Conservation (phyloP, 2,888 invertebrate genomes). For the Carcina quercana region DNA sequence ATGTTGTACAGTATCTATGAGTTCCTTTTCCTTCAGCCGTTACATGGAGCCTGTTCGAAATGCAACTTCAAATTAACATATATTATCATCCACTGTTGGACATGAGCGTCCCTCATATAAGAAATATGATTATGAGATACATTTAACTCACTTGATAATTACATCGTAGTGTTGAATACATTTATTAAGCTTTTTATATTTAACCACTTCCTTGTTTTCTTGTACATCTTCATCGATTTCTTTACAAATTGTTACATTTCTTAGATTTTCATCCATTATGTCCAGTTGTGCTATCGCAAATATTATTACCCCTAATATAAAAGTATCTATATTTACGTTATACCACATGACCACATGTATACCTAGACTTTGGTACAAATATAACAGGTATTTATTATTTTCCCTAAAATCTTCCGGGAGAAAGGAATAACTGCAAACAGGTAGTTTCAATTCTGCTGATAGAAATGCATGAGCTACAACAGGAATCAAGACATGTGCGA, state of each 20-base stretch:
- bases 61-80: too few relatives aligned
- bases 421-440: conserved; percentile 39
- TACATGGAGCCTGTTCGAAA: too few relatives aligned
- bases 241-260: conserved; percentile 27
- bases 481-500: conserved; percentile 26
- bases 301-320: conserved; percentile 40
- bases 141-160: conserved; percentile 35
- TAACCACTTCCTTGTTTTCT: too few relatives aligned
- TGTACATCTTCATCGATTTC: background rate
- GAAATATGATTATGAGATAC: too few relatives aligned
- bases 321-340: conserved; percentile 40
- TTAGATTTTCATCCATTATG: conserved; percentile 37
- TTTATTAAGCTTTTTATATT: conserved; percentile 32
- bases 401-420: conserved; percentile 28
- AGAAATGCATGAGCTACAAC: conserved; percentile 30
- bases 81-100: too few relatives aligned
- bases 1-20: too few relatives aligned
- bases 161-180: conserved; percentile 35
- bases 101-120: too few relatives aligned
- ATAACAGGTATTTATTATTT: conserved; percentile 33
- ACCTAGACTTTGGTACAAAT: conserved; percentile 38
- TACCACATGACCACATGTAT: conserved; percentile 38
- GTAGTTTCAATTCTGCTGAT: conserved; percentile 24
- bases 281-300: conserved; percentile 44
- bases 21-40: too few relatives aligned